Conservation (phyloP, 2,113 vertebrate species). For the Ailurus styani region DNA sequence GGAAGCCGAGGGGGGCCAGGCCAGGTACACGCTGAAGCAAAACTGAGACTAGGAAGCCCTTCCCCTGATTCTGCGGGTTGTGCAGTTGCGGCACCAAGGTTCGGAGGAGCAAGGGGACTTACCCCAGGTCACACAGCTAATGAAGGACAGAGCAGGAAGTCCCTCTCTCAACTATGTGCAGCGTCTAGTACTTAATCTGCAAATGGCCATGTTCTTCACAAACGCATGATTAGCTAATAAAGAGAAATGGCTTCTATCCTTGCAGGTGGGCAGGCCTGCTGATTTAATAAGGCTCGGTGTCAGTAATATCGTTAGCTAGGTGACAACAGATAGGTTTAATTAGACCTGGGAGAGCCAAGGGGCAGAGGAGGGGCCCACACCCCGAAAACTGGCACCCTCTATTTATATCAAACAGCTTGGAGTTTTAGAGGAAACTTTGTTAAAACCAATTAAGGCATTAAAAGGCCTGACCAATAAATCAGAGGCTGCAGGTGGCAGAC, state of each 20-base stretch:
- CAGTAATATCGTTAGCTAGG: not conserved
- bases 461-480: constrained; percentile 42
- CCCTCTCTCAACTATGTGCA: not conserved
- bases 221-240: constrained; percentile 18
- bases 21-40: not conserved
- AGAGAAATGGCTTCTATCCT: not conserved
- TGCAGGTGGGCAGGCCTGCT: constrained; percentile 39
- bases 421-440: constrained; percentile 49
- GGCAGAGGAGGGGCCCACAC: not conserved
- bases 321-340: constrained; percentile 48
- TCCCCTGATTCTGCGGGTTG: not conserved
- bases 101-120: not conserved
- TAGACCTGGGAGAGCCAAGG: not conserved
- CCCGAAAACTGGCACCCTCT: not conserved
- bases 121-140: not conserved
- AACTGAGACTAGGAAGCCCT: not conserved
- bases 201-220: not conserved
- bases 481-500: constrained; percentile 35
- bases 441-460: constrained; percentile 53
- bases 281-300: not conserved
- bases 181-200: not conserved
- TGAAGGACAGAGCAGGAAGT: not conserved
- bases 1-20: not conserved
- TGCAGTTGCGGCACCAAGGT: not conserved
- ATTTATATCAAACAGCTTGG: constrained; percentile 42